Conservation (phyloP, 2,113 vertebrate species). For the Pelvicachromis taeniatus region DNA sequence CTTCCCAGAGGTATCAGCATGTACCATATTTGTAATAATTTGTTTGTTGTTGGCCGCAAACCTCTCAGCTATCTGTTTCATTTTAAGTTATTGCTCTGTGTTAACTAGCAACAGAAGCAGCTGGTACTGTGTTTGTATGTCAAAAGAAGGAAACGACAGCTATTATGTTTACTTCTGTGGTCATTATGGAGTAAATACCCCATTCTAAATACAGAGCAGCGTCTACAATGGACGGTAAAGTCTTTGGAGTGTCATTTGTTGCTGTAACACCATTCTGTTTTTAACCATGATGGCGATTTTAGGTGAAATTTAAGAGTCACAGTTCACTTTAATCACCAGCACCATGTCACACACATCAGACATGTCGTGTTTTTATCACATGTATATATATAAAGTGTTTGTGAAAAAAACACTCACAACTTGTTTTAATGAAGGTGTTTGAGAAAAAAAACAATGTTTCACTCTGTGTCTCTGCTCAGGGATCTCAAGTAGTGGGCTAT, state of each 20-base stretch:
- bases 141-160: constrained; percentile 13
- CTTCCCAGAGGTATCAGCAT: constrained; percentile 17
- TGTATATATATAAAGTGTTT: constrained; percentile 49
- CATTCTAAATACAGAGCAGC: neutral
- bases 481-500: constrained; percentile 85
- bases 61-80: neutral
- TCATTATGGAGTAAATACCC: neutral
- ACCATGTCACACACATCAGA: neutral
- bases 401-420: constrained; percentile 53
- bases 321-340: neutral
- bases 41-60: neutral
- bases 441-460: constrained; percentile 49
- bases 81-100: constrained; percentile 66
- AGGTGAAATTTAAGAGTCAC: neutral
- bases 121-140: constrained; percentile 72
- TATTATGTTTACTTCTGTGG: neutral
- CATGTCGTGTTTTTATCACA: constrained; percentile 57
- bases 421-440: constrained; percentile 53
- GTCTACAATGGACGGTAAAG: neutral
- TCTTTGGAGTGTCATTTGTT: neutral
- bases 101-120: constrained; percentile 68
- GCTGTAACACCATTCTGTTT: constrained; percentile 30
- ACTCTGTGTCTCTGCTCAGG: constrained; percentile 93
- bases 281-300: constrained; percentile 39
- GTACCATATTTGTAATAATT: constrained; percentile 32